Evolutionary conservation across 1,140 invertebrate species (phyloP).

Genomic region (Araneus ventricosus): DNA sequence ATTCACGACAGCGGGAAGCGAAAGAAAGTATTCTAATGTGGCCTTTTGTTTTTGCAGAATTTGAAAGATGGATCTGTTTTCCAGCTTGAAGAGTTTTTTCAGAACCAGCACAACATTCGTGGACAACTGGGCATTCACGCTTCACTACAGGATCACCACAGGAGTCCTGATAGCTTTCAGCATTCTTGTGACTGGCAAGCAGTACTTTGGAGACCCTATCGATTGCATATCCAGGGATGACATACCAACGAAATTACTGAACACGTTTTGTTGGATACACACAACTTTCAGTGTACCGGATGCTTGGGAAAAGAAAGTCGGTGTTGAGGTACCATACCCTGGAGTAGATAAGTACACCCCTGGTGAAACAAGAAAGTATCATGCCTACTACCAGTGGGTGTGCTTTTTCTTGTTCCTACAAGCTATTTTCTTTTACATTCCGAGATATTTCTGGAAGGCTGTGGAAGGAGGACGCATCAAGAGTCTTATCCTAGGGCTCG

Average conservation of each 20-base stretch:
- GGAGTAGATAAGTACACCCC: slow-evolving; percentile 80
- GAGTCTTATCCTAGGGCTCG: slow-evolving; percentile 81
- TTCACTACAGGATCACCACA: slow-evolving; percentile 95
- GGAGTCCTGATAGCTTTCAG: slow-evolving; percentile 94
- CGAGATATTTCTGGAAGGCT: slow-evolving; percentile 79
- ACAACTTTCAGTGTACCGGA: slow-evolving; percentile 80
- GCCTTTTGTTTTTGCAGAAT: neutral
- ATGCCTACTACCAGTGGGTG: slow-evolving; percentile 78
- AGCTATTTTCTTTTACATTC: slow-evolving; percentile 77
- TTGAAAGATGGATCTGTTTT: neutral
- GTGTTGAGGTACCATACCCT: slow-evolving; percentile 77
- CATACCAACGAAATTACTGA: slow-evolving; percentile 75
- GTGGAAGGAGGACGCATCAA: slow-evolving; percentile 86
- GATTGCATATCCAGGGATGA: slow-evolving; percentile 76
- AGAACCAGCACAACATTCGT: slow-evolving; percentile 95
- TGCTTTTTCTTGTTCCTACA: slow-evolving; percentile 78
- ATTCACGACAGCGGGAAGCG: no score
- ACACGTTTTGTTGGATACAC: slow-evolving; percentile 77
- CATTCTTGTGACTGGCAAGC: slow-evolving; percentile 93
- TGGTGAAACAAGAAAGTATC: slow-evolving; percentile 66
- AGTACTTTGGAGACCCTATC: slow-evolving; percentile 77
- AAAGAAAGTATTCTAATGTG: neutral
- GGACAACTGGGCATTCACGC: slow-evolving; percentile 92
- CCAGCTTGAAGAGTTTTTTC: slow-evolving; percentile 79
- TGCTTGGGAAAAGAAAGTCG: slow-evolving; percentile 82